Conservation (phyloP, 1,140 invertebrate species). For the Charaxes varanes region DNA sequence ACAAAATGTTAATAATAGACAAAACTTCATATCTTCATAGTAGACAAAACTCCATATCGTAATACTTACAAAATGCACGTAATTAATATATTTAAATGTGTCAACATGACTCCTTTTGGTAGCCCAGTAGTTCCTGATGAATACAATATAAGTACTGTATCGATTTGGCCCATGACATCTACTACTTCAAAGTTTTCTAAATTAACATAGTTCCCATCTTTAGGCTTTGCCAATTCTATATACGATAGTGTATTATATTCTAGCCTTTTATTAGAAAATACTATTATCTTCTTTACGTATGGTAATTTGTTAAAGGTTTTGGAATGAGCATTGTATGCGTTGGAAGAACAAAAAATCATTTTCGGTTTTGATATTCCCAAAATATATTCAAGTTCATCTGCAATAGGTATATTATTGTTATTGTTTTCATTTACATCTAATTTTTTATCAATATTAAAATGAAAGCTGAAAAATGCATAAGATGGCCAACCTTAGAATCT, state of each 20-base stretch:
- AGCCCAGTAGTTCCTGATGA: slow-evolving; percentile 84
- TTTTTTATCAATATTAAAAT: too few species aligned
- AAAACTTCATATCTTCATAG: neutral
- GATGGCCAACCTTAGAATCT: too few species aligned
- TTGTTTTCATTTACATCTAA: too few species aligned
- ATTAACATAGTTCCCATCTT: slow-evolving; percentile 6
- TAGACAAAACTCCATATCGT: neutral
- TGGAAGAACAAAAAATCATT: slow-evolving; percentile 52
- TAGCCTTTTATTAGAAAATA: slow-evolving; percentile 15
- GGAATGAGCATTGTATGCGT: slow-evolving; percentile 24
- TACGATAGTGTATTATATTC: slow-evolving; percentile 22
- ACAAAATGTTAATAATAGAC: neutral
- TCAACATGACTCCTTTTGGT: slow-evolving; percentile 86
- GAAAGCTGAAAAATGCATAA: too few species aligned
- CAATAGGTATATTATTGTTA: slow-evolving; percentile 20
- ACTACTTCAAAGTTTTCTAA: slow-evolving; percentile 33
- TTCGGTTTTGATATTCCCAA: slow-evolving; percentile 70
- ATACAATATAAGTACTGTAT: slow-evolving; percentile 64
- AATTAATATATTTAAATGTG: slow-evolving; percentile 76
- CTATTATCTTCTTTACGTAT: slow-evolving; percentile 29
- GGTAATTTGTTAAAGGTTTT: slow-evolving; percentile 23
- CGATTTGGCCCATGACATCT: slow-evolving; percentile 38
- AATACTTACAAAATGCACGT: slow-evolving; percentile 27
- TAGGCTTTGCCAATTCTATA: slow-evolving; percentile 21
- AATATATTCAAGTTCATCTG: slow-evolving; percentile 66